Evolutionary conservation across 2,113 vertebrate genomes (phyloP).

Genomic region (Anas platyrhynchos): DNA sequence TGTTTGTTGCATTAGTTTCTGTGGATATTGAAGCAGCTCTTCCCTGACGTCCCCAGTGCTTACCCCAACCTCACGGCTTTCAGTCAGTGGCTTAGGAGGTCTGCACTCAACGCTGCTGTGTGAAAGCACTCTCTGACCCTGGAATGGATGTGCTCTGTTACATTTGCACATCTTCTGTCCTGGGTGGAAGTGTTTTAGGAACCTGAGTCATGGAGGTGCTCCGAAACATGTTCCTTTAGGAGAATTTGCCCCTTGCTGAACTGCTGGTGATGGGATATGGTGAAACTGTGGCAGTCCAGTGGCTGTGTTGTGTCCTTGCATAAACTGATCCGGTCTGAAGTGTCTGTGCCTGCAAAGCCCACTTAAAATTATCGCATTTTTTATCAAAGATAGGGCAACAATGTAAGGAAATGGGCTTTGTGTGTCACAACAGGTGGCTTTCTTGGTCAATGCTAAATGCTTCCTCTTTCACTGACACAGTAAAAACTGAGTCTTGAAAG

Average conservation of each 20-base stretch:
- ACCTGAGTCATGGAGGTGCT: not conserved
- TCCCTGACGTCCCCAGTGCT: not conserved
- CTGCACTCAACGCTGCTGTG: not conserved
- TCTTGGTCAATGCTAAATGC: not conserved
- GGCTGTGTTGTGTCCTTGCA: not conserved
- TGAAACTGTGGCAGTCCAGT: not conserved
- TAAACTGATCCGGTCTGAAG: not conserved
- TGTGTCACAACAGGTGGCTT: not conserved
- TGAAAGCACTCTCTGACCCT: not conserved
- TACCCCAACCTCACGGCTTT: not conserved
- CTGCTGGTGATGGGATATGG: not conserved
- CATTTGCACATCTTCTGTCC: not conserved
- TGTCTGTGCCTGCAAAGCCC: not conserved
- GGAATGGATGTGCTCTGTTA: not conserved
- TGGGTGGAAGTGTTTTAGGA: not conserved
- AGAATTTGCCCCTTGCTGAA: not conserved
- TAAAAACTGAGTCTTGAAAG: not conserved
- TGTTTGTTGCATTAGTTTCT: fast-evolving
- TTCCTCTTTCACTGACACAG: not conserved
- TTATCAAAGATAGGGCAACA: not conserved
- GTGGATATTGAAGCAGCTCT: not conserved
- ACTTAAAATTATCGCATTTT: not conserved
- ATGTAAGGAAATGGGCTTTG: not conserved
- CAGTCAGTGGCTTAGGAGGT: not conserved
- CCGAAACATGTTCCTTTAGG: not conserved